Percentiles rank a stretch among this genome's conserved stretches.
Evolutionary conservation across 2,797 vertebrate genomes (phyloP).

Genomic region (Phoebastria nigripes): DNA sequence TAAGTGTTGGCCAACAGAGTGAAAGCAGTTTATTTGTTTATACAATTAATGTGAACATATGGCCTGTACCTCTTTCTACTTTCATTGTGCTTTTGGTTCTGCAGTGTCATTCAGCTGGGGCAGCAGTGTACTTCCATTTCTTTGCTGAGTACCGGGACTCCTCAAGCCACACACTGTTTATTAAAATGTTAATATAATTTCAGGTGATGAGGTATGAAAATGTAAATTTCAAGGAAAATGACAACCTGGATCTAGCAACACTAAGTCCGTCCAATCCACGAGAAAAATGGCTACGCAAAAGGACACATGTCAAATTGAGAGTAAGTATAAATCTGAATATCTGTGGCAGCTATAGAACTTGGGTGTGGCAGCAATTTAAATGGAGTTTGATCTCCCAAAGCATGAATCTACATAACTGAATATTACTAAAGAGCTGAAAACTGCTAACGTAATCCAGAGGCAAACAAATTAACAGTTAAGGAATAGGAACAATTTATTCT

Average conservation of each 20-base stretch:
- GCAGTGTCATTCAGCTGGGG: not conserved
- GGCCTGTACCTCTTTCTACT: not conserved
- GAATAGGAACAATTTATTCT: not conserved
- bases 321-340: slow-evolving; percentile 67
- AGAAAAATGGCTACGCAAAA: slow-evolving; percentile 95
- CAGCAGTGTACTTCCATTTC: not conserved
- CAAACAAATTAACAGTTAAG: not conserved
- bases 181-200: slow-evolving; percentile 16
- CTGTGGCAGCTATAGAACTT: not conserved
- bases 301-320: slow-evolving; percentile 95
- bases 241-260: slow-evolving; percentile 78
- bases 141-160: not conserved
- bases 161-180: not conserved
- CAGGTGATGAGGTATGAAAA: slow-evolving; percentile 94
- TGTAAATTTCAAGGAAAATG: slow-evolving; percentile 81
- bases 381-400: not conserved
- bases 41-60: not conserved
- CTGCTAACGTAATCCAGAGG: not conserved
- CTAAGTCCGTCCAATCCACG: slow-evolving; percentile 87
- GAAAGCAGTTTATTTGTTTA: not conserved
- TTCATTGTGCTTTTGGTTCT: not conserved
- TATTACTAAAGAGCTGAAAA: not conserved
- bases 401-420: not conserved
- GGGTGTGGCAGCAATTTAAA: not conserved
- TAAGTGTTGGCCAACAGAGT: not conserved